Evolutionary conservation across 2,113 vertebrate genomes (phyloP).

Genomic region (Coryphaenoides rupestris): DNA sequence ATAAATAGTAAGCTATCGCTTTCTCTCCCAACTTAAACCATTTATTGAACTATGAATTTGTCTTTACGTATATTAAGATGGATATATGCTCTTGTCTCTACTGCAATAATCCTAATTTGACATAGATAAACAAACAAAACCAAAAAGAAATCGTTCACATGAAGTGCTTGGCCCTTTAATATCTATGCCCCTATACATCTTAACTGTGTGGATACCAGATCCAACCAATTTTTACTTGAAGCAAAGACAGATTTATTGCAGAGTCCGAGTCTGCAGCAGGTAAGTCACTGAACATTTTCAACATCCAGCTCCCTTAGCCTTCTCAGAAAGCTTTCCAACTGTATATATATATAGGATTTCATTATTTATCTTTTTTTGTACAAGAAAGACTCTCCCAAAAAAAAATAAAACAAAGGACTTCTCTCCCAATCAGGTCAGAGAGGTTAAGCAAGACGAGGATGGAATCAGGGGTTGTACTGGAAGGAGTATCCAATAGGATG

Average conservation of each 20-base stretch:
- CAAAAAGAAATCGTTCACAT: slow-evolving; percentile 23
- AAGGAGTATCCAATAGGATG: slow-evolving; percentile 45
- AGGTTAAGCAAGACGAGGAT: slow-evolving; percentile 40
- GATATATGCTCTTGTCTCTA: slow-evolving; percentile 35
- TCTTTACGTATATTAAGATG: slow-evolving; percentile 31
- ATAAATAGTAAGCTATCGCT: slow-evolving; percentile 56
- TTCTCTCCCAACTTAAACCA: slow-evolving; percentile 52
- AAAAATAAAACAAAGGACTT: slow-evolving; percentile 44
- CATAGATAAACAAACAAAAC: slow-evolving; percentile 9
- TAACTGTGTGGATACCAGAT: slow-evolving; percentile 56
- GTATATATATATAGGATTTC: slow-evolving; percentile 46
- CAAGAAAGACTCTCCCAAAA: slow-evolving; percentile 51
- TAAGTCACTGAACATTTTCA: slow-evolving; percentile 54
- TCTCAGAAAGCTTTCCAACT: slow-evolving; percentile 65
- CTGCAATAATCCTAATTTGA: slow-evolving; percentile 43
- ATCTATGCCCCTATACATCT: slow-evolving; percentile 14
- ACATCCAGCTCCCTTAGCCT: slow-evolving; percentile 63
- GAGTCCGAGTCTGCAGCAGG: slow-evolving; percentile 51
- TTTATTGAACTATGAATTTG: slow-evolving; percentile 38
- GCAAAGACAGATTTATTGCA: slow-evolving; percentile 53
- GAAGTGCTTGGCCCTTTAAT: slow-evolving; percentile 44
- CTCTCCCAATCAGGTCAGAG: slow-evolving; percentile 50
- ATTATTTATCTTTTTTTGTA: slow-evolving; percentile 35
- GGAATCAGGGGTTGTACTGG: slow-evolving; percentile 11
- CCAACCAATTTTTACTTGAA: slow-evolving; percentile 43